Evolutionary conservation across 2,797 vertebrate species (phyloP).

Genomic region (Eleutherodactylus coqui): DNA sequence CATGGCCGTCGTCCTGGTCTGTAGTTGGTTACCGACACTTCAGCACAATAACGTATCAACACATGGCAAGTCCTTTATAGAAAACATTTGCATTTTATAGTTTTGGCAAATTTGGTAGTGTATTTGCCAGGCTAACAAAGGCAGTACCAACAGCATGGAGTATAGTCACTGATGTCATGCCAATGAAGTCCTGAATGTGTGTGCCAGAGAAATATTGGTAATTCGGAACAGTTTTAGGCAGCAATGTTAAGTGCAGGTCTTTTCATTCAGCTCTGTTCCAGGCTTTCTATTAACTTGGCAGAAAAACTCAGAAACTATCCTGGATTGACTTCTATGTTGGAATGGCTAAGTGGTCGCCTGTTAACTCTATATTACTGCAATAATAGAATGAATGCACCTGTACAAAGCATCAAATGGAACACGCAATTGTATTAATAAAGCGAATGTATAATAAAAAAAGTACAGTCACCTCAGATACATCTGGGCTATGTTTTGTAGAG

Average conservation of each 20-base stretch:
- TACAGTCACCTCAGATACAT: too few relatives aligned
- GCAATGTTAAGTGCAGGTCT: constrained; percentile 1
- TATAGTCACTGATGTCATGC: not conserved
- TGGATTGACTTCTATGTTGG: constrained; percentile 26
- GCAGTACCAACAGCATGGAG: constrained; percentile 10
- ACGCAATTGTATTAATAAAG: not conserved
- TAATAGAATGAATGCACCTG: not conserved
- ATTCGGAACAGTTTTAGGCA: constrained; percentile 48
- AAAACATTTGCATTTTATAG: constrained; percentile 33
- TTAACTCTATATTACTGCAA: not conserved
- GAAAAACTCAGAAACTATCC: constrained; percentile 36
- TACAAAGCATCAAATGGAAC: not conserved
- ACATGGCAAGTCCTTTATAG: constrained; percentile 3
- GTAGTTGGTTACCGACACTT: not conserved
- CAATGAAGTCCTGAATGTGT: constrained; percentile 21
- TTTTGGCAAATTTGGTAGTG: not conserved
- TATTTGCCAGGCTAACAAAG: constrained; percentile 17
- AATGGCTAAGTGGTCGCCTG: not conserved
- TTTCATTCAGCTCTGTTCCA: constrained; percentile 47
- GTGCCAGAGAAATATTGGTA: constrained; percentile 44
- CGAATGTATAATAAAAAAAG: too few relatives aligned
- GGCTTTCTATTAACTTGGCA: constrained; percentile 60
- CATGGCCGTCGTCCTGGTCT: not conserved
- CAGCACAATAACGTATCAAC: not conserved
- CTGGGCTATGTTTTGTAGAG: too few relatives aligned